These are phyloP conservation scores for Apamea monoglypha DNA, from an alignment of 2,888 invertebrate genomes.

Conservation along the genomic window DNA sequence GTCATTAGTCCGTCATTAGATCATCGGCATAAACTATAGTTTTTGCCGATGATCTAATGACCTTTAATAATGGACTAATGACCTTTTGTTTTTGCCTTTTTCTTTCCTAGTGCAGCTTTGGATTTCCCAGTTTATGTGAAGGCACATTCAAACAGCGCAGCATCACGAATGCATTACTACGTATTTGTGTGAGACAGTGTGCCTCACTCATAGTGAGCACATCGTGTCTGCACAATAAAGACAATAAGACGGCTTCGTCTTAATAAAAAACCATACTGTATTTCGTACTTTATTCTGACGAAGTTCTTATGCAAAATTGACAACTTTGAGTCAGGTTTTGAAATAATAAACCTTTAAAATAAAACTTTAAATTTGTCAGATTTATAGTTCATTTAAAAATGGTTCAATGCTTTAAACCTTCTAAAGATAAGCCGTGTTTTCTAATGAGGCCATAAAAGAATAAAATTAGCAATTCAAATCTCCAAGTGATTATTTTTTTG, in stretches of 20 bases:
- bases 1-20: not conserved
- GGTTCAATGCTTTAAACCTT: too few relatives aligned
- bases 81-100: too few relatives aligned
- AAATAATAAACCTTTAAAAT: too few relatives aligned
- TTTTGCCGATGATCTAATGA: too few relatives aligned
- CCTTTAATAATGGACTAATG: too few relatives aligned
- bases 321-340: not conserved
- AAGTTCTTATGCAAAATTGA: too few relatives aligned
- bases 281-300: too few relatives aligned
- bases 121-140: not conserved
- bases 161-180: not conserved
- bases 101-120: not conserved
- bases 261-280: too few relatives aligned
- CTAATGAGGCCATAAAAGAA: not conserved
- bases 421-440: too few relatives aligned
- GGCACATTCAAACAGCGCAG: not conserved
- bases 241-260: not conserved
- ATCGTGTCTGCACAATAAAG: not conserved
- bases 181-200: not conserved
- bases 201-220: not conserved
- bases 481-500: not conserved
- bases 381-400: not conserved
- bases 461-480: not conserved
- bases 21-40: not conserved
- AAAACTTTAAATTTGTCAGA: not conserved